Percentiles rank a stretch among this genome's conserved stretches.
Conservation (phyloP, 2,797 vertebrate species). For the Mareca strepera region DNA sequence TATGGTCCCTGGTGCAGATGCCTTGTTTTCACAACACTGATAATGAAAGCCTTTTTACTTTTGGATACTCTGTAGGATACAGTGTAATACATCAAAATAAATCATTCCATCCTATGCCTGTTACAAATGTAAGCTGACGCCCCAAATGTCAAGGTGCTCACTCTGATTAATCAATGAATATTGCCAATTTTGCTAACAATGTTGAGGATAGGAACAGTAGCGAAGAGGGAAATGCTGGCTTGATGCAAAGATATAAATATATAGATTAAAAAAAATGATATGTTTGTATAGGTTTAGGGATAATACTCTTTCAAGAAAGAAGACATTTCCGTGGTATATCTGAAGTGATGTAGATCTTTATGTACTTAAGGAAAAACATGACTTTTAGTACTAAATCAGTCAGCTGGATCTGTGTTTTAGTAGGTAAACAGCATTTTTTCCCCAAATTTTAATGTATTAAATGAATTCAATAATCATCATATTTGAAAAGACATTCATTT, state of each 20-base stretch:
- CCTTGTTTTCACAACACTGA: constrained; percentile 22
- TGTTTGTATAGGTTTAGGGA: not conserved
- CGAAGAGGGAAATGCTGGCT: not conserved
- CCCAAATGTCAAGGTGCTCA: not conserved
- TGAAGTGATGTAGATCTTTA: not conserved
- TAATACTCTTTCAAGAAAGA: not conserved
- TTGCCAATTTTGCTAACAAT: not conserved
- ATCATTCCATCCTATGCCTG: not conserved
- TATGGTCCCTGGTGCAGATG: not conserved
- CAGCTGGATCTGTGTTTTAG: not conserved
- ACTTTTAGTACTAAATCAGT: not conserved
- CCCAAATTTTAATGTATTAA: not conserved
- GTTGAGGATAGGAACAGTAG: not conserved
- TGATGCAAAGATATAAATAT: not conserved
- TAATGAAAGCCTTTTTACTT: constrained; percentile 30
- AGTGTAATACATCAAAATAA: constrained; percentile 6
- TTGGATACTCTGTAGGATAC: not conserved
- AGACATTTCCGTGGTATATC: not conserved
- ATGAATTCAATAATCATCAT: not conserved
- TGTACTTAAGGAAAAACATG: not conserved
- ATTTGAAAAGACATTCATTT: constrained; percentile 16
- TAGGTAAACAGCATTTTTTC: not conserved
- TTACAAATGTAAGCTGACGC: constrained; percentile 1
- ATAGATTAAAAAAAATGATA: not conserved
- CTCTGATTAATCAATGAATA: constrained; percentile 23